Evolutionary conservation across 2,113 vertebrate species (phyloP).

Genomic region (Mungos mungo): DNA sequence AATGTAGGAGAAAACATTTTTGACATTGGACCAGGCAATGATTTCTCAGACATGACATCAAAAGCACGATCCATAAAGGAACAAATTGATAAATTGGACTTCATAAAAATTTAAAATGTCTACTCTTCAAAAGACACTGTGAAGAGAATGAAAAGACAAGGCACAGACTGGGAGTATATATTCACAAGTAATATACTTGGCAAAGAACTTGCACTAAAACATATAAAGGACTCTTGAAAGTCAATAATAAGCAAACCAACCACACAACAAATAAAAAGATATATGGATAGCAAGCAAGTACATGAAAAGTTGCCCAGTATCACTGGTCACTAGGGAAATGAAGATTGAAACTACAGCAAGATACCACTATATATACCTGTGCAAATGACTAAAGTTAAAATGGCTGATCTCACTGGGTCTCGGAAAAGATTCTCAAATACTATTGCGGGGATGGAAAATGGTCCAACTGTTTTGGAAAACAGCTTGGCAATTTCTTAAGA

Average conservation of each 20-base stretch:
- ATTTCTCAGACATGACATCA: background rate
- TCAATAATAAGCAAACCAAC: background rate
- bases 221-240: background rate
- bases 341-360: background rate
- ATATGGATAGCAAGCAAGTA: background rate
- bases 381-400: background rate
- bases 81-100: background rate
- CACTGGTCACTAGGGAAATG: background rate
- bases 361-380: background rate
- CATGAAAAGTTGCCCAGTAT: background rate
- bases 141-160: background rate
- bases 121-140: background rate
- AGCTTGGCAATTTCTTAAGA: background rate
- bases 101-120: background rate
- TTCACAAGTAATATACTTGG: background rate
- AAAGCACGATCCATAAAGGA: background rate
- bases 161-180: background rate
- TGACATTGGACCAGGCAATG: background rate
- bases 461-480: background rate
- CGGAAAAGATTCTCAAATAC: background rate
- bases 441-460: background rate
- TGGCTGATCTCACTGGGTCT: background rate
- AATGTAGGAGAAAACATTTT: background rate
- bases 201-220: background rate
- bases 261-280: background rate